phyloP scores from a whole-genome alignment of 2,797 vertebrate genomes.

The Trachops cirrhosus region DNA sequence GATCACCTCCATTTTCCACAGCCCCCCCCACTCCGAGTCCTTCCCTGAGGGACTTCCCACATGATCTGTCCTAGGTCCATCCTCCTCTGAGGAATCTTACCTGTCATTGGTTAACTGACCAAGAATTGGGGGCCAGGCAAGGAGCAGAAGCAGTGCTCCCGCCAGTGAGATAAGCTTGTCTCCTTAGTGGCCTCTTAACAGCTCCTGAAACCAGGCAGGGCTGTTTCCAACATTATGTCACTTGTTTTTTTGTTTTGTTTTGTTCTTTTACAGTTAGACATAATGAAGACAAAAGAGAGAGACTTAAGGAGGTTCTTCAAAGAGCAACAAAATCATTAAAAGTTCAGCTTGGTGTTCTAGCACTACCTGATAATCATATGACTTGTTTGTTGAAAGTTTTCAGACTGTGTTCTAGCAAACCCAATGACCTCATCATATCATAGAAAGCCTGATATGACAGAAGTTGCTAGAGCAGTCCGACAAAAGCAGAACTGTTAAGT shows the following conservation, averaged over 20 bases:
- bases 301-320: conserved; percentile 52
- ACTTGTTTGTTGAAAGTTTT: conserved; percentile 23
- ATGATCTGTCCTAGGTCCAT: no score
- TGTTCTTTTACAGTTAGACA: not conserved
- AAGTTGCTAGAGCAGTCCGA: not conserved
- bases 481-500: not conserved
- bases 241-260: not conserved
- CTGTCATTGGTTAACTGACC: no score
- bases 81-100: no score
- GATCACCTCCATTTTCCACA: no score
- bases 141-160: no score
- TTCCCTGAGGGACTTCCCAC: no score
- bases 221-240: no score
- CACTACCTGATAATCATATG: conserved; percentile 28
- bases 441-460: not conserved
- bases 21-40: no score
- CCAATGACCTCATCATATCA: not conserved
- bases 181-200: no score
- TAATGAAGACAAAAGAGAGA: conserved; percentile 27
- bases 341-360: conserved; percentile 9
- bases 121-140: no score
- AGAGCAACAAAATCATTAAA: conserved; percentile 42
- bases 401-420: not conserved
- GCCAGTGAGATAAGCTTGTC: no score
- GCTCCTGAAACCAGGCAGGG: no score